Evolutionary conservation across 2,113 vertebrate genomes (phyloP).

Genomic region (Toxostoma redivivum): DNA sequence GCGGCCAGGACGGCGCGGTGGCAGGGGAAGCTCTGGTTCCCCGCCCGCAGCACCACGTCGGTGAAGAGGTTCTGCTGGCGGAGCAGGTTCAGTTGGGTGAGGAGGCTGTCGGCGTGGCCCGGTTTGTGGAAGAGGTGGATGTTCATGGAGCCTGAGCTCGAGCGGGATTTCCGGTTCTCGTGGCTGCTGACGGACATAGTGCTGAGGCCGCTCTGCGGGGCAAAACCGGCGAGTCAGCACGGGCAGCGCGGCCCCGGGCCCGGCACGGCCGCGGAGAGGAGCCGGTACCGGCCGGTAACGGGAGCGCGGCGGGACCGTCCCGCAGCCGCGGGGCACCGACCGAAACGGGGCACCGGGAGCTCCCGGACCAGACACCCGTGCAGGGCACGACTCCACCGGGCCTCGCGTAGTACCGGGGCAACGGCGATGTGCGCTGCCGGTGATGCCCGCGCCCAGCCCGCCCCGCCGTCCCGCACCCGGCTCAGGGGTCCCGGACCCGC

Average conservation of each 20-base stretch:
- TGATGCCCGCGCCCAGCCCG: not conserved
- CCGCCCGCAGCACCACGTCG: conserved; percentile 78
- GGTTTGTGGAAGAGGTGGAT: conserved; percentile 83
- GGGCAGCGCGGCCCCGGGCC: not conserved
- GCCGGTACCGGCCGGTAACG: conserved; percentile 63
- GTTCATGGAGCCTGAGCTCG: conserved; percentile 83
- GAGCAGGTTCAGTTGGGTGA: conserved; percentile 80
- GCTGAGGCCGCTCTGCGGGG: not conserved
- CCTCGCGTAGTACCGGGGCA: not conserved
- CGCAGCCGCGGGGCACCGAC: not conserved
- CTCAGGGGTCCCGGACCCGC: not conserved
- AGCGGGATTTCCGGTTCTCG: conserved; percentile 82
- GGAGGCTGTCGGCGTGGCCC: conserved; percentile 81
- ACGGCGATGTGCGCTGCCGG: not conserved
- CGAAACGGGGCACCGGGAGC: conserved; percentile 69
- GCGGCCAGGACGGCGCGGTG: conserved; percentile 81
- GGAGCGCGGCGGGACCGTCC: not conserved
- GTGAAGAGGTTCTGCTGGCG: conserved; percentile 81
- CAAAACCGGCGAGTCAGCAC: not conserved
- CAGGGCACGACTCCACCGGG: not conserved
- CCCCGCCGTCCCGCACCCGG: not conserved
- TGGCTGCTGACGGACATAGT: conserved; percentile 82
- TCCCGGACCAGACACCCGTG: too few species aligned
- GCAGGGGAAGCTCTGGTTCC: conserved; percentile 77
- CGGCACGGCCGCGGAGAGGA: not conserved